Evolutionary conservation across 1,140 invertebrate species (phyloP), one percentile per base, ranked within the genome.

Genomic region (Hylyphantes graminicola): DNA sequence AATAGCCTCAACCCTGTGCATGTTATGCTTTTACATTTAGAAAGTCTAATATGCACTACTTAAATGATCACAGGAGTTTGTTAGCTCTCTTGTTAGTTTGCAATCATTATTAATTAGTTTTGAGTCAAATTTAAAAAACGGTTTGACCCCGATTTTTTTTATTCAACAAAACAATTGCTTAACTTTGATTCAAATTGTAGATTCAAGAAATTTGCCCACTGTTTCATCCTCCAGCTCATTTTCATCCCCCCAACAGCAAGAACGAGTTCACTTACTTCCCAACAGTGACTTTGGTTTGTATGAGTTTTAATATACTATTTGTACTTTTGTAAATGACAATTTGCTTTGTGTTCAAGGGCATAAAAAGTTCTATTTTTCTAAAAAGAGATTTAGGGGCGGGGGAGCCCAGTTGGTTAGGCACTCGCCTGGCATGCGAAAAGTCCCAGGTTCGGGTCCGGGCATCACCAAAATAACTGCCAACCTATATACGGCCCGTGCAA

Each of bases 251-350:
- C 3, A 10, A 11, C 21, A 50, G 0, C 48, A 63, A 48, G 15
- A 76, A 10, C 59, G 21, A 63, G 35, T 76, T 10, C 59, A 64
- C 53, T 76, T 76, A 12, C 15, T 76, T 11, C 74, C 74, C 53
- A 50, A 50, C 10, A 76, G 50, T 63, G 74, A 76, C 64, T 76
- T 76, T 76, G 74, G 74, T 78, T 19, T 67, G 63, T 63, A 50
- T 48, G n/a, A 7, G 17, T n/a, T 15, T 0, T 0, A 35, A n/a
- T 51, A 15, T 61, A 61, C 7, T 11, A 17, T 6, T 61, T 8
- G 0, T 17, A 61, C 17, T 61, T 13, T 61, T 61, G 7, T 61
- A 61, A 15, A 11, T 61, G 59, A 7, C 17, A 17, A 17, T 61
- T 61, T 15, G 13, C 17, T 17, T 61, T 6, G 17, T 61, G 7